These are phyloP conservation scores for Agrotis exclamationis DNA, from an alignment of 2,888 invertebrate genomes.

Conservation along the genomic window DNA sequence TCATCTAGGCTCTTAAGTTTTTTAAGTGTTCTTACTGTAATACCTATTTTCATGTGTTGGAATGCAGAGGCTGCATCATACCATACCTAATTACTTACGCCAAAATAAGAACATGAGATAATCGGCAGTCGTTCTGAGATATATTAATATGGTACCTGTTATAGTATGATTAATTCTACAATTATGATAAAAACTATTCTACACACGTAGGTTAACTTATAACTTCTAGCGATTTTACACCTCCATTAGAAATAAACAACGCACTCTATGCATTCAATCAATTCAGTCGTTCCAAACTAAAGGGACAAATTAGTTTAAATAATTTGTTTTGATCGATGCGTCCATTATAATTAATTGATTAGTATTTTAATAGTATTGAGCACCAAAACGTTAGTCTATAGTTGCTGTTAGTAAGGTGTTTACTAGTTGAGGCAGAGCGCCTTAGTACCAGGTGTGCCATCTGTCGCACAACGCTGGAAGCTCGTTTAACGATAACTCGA, in stretches of 20 bases:
- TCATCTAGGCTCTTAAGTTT: not conserved
- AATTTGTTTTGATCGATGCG: slow-evolving; percentile 17
- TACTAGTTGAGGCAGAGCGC: slow-evolving; percentile 12
- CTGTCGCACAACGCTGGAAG: slow-evolving; percentile 74
- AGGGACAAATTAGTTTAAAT: slow-evolving; percentile 1
- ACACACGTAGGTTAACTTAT: not conserved
- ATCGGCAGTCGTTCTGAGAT: not conserved
- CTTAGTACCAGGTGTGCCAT: slow-evolving; percentile 76
- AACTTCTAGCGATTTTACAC: not conserved
- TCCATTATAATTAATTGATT: slow-evolving; percentile 9
- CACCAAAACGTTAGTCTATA: not conserved
- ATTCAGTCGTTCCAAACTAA: slow-evolving; percentile 14
- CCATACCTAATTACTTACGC: too few relatives aligned
- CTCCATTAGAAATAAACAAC: not conserved
- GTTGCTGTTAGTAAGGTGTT: not conserved
- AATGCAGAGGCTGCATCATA: not conserved
- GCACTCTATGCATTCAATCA: slow-evolving; percentile 4
- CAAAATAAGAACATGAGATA: too few relatives aligned
- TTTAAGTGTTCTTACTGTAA: too few relatives aligned
- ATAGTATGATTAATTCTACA: not conserved
- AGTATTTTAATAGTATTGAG: slow-evolving; percentile 17
- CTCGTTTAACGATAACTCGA: slow-evolving; percentile 65
- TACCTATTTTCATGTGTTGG: too few relatives aligned
- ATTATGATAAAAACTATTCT: not conserved
- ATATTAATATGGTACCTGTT: not conserved